Conservation (phyloP, 2,113 vertebrate species). For the Anser cygnoides region DNA sequence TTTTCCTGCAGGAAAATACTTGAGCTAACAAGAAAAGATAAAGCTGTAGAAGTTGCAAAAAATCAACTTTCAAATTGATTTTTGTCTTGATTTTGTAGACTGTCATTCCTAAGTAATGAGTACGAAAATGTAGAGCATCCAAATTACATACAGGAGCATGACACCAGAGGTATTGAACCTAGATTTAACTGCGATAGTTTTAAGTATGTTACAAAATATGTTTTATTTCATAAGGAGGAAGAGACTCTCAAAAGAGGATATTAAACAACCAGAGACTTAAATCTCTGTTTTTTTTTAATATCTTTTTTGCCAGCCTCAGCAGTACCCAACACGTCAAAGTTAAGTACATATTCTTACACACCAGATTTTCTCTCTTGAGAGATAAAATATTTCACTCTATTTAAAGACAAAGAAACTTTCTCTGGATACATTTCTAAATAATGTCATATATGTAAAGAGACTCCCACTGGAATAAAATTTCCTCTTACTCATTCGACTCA, state of each 20-base stretch:
- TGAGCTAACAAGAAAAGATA: not conserved
- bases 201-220: not conserved
- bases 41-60: not conserved
- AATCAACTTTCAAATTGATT: constrained; percentile 13
- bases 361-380: not conserved
- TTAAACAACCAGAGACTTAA: not conserved
- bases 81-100: not conserved
- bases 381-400: not conserved
- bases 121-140: not conserved
- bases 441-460: not conserved
- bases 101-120: not conserved
- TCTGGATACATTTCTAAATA: not conserved
- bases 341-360: constrained; percentile 15
- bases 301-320: not conserved
- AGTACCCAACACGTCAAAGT: not conserved
- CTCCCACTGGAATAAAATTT: not conserved
- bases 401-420: not conserved
- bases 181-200: not conserved
- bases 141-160: not conserved
- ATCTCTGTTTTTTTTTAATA: not conserved
- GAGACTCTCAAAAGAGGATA: not conserved
- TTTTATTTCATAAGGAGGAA: not conserved
- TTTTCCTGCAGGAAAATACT: not conserved
- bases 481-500: not conserved
- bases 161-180: not conserved